phyloP scores from a whole-genome alignment of 2,888 invertebrate species.

The Laothoe populi region DNA sequence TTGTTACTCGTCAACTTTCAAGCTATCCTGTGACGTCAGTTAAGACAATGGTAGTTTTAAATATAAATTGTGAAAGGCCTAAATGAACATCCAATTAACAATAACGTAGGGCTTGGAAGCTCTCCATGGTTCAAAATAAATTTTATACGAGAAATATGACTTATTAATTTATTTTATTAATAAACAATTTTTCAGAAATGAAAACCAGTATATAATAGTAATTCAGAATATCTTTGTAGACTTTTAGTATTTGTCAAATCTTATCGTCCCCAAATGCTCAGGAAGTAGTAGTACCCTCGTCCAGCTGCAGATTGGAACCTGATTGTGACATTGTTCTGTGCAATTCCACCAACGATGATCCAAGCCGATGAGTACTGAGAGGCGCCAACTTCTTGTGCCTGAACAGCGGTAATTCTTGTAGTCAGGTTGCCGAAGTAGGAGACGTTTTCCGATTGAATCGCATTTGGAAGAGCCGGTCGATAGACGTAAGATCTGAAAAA shows the following conservation, averaged over 20 bases:
- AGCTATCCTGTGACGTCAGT: too few species aligned
- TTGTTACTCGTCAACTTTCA: too few species aligned
- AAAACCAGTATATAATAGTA: too few species aligned
- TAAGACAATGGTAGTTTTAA: too few species aligned
- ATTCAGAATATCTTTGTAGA: too few species aligned
- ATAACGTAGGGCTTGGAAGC: too few species aligned
- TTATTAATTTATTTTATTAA: too few species aligned
- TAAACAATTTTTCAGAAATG: too few species aligned
- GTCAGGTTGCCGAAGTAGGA: constrained; percentile 56
- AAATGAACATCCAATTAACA: too few species aligned
- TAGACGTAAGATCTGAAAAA: constrained; percentile 52
- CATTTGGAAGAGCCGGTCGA: constrained; percentile 48
- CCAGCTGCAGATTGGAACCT: constrained; percentile 59
- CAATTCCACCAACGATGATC: constrained; percentile 55
- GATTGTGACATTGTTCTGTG: constrained; percentile 56
- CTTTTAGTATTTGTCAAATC: background rate
- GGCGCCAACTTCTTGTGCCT: constrained; percentile 59
- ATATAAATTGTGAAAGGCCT: too few species aligned
- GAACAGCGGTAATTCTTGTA: constrained; percentile 57
- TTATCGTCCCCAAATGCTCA: constrained; percentile 67
- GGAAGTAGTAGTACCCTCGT: constrained; percentile 63
- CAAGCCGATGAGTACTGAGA: constrained; percentile 59
- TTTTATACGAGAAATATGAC: too few species aligned
- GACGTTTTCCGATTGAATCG: constrained; percentile 64
- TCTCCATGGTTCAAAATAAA: too few species aligned